Percentiles rank a stretch among this genome's conserved stretches.
Conservation (phyloP, 2,113 vertebrate species). For the Nicator chloris region DNA sequence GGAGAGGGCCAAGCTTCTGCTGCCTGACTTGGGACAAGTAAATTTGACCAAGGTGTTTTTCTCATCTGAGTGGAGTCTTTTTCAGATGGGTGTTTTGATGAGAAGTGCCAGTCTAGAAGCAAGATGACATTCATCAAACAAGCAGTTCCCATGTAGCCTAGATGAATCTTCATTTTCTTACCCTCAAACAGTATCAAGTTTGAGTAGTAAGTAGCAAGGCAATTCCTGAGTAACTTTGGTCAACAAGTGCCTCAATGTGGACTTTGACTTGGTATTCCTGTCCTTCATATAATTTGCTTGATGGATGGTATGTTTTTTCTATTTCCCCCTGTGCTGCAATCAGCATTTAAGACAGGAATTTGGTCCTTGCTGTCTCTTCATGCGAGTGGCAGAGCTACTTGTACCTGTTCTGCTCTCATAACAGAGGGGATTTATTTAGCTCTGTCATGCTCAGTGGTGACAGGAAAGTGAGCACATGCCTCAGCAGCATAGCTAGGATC, state of each 20-base stretch:
- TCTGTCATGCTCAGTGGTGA: not conserved
- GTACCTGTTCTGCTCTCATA: not conserved
- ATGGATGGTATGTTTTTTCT: not conserved
- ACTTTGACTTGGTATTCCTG: not conserved
- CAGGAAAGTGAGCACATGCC: not conserved
- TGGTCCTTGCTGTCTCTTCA: not conserved
- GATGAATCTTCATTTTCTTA: not conserved
- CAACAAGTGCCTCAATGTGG: fast-evolving
- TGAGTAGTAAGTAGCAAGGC: not conserved
- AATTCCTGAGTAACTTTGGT: not conserved
- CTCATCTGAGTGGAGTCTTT: not conserved
- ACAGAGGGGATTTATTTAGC: not conserved
- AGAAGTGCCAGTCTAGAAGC: not conserved
- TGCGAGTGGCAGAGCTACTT: not conserved
- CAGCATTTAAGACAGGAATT: not conserved
- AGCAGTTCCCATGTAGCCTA: not conserved
- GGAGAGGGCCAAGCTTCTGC: not conserved
- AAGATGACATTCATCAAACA: not conserved
- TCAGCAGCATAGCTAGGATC: not conserved
- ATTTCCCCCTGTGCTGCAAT: not conserved
- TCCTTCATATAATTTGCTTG: not conserved
- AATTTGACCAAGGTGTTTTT: not conserved
- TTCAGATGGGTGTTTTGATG: not conserved
- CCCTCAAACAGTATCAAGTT: not conserved
- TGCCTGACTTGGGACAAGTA: not conserved